Conservation (phyloP, 2,797 vertebrate genomes). For the Fringilla coelebs region DNA sequence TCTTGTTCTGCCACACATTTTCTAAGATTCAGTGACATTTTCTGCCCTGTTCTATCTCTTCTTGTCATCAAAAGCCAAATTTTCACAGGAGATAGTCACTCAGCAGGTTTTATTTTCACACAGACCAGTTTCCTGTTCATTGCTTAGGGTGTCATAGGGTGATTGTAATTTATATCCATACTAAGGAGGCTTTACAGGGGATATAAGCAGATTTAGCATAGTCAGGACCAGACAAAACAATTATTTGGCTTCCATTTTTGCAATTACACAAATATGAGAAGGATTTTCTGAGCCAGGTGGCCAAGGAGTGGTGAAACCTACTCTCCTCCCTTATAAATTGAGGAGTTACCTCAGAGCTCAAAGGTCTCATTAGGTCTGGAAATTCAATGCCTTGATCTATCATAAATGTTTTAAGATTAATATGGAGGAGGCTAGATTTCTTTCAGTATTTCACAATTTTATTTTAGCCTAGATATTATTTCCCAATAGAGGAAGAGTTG, state of each 20-base stretch:
- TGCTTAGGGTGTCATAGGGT: neutral
- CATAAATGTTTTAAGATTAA: slow-evolving; percentile 54
- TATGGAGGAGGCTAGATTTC: neutral
- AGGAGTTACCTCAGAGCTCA: neutral
- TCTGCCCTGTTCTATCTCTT: neutral
- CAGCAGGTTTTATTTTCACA: neutral
- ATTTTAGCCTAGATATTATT: slow-evolving; percentile 62
- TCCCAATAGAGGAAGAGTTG: slow-evolving; percentile 46
- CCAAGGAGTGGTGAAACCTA: neutral
- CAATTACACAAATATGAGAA: neutral
- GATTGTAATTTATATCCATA: neutral
- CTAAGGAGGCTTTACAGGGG: neutral
- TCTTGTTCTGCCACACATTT: neutral
- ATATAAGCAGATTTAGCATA: neutral
- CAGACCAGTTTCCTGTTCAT: neutral
- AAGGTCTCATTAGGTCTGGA: neutral
- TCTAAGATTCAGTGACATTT: neutral
- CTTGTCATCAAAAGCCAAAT: neutral
- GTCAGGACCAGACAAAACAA: neutral
- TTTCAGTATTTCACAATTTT: slow-evolving; percentile 30
- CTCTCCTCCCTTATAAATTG: neutral
- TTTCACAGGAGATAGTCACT: neutral
- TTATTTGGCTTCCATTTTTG: neutral
- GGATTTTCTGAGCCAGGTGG: neutral
- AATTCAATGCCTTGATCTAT: slow-evolving; percentile 27